These are phyloP conservation scores for Auanema sp. DNA, from an alignment of 2,888 invertebrate genomes.

Conservation along the genomic window DNA sequence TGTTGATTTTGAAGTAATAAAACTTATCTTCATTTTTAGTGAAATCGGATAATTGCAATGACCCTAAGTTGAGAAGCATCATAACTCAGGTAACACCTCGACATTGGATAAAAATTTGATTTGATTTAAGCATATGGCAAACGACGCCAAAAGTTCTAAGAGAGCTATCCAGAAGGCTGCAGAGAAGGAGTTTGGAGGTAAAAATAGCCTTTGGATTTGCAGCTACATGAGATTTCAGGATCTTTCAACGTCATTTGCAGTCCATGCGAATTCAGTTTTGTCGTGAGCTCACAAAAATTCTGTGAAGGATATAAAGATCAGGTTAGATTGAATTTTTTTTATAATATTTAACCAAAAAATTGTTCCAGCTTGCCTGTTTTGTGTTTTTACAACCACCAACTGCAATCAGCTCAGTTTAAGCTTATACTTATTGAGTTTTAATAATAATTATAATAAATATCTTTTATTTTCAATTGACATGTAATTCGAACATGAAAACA, in stretches of 20 bases:
- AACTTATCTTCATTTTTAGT: too few relatives aligned
- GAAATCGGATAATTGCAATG: slow-evolving; percentile 31
- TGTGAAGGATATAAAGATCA: slow-evolving; percentile 46
- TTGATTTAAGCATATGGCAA: slow-evolving; percentile 49
- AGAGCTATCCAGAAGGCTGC: slow-evolving; percentile 58
- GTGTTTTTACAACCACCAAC: slow-evolving; percentile 38
- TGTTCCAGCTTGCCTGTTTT: slow-evolving; percentile 34
- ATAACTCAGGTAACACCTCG: slow-evolving; percentile 24
- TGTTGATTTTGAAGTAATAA: too few relatives aligned
- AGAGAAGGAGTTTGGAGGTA: slow-evolving; percentile 49
- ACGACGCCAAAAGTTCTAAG: slow-evolving; percentile 52
- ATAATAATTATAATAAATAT: too few relatives aligned
- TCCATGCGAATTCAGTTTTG: slow-evolving; percentile 46
- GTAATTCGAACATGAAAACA: too few relatives aligned
- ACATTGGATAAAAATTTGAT: background rate
- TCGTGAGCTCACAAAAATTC: slow-evolving; percentile 42
- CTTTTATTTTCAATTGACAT: too few relatives aligned
- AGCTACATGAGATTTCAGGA: slow-evolving; percentile 8
- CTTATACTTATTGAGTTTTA: too few relatives aligned
- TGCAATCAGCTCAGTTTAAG: slow-evolving; percentile 4
- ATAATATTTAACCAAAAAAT: background rate
- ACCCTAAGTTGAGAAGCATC: slow-evolving; percentile 31
- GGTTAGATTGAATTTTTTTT: slow-evolving; percentile 3
- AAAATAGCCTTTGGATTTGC: background rate
- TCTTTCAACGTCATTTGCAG: slow-evolving; percentile 44